Conservation (phyloP, 2,888 invertebrate genomes). For the Polylopha cassiicola region DNA sequence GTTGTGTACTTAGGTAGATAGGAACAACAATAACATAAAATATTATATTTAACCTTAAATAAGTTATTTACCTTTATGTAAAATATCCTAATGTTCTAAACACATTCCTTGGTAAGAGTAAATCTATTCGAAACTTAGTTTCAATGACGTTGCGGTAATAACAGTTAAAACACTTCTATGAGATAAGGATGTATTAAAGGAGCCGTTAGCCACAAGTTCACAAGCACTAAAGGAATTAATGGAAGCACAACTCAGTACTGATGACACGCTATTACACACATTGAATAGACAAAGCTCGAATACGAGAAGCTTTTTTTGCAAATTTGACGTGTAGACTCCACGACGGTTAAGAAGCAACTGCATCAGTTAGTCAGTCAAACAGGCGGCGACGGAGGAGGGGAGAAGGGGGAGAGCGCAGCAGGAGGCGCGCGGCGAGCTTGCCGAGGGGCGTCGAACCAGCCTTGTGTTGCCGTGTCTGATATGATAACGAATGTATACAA, state of each 20-base stretch:
- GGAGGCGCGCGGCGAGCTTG: conserved; percentile 26
- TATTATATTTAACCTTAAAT: conserved; percentile 36
- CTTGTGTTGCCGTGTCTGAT: conserved; percentile 59
- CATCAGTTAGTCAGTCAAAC: conserved; percentile 42
- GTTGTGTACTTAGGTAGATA: conserved; percentile 3
- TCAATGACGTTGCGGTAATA: conserved; percentile 55
- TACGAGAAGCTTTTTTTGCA: conserved; percentile 51
- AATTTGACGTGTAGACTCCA: conserved; percentile 36
- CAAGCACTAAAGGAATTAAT: conserved; percentile 35
- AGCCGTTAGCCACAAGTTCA: conserved; percentile 43
- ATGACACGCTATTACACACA: conserved; percentile 50
- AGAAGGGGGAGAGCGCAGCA: conserved; percentile 18
- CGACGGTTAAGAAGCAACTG: conserved; percentile 58
- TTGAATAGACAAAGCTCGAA: conserved; percentile 65
- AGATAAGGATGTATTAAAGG: conserved; percentile 27
- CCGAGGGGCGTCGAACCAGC: conserved; percentile 56
- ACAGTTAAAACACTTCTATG: conserved; percentile 49
- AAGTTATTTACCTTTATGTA: conserved; percentile 35
- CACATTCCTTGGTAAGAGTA: conserved; percentile 56
- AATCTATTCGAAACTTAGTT: conserved; percentile 60
- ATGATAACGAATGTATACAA: conserved; percentile 72
- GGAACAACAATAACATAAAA: conserved; percentile 17
- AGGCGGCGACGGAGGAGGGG: conserved; percentile 34
- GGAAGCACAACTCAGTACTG: conserved; percentile 35
- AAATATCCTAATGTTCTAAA: conserved; percentile 51